Evolutionary conservation across 2,113 vertebrate species (phyloP).

Genomic region (Mesoclemmys tuberculata): DNA sequence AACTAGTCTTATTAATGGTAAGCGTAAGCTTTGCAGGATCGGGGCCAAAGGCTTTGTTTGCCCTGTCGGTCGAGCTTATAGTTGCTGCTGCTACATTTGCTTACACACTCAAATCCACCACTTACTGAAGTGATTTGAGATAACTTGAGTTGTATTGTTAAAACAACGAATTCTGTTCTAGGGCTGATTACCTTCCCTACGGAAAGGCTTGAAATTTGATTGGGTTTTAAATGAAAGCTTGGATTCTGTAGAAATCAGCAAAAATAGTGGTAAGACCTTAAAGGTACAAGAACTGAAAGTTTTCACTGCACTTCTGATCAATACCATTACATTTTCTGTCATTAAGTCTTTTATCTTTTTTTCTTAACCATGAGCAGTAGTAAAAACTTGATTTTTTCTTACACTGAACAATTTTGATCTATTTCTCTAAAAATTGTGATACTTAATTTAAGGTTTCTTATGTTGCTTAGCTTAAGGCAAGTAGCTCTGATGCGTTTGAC

Average conservation of each 20-base stretch:
- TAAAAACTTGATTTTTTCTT: not conserved
- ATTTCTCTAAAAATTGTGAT: not conserved
- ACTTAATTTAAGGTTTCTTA: not conserved
- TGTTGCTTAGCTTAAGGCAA: not conserved
- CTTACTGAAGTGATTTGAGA: not conserved
- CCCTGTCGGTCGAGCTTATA: not conserved
- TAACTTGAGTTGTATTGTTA: conserved; percentile 29
- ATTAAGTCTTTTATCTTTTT: not conserved
- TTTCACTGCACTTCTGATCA: not conserved
- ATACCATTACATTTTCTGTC: not conserved
- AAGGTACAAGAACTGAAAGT: not conserved
- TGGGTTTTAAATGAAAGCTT: not conserved
- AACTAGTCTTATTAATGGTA: not conserved
- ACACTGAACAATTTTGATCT: not conserved
- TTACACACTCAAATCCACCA: not conserved
- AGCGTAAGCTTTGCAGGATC: not conserved
- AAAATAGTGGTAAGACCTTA: not conserved
- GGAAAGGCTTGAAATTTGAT: conserved; percentile 14
- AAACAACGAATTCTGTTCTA: conserved; percentile 19
- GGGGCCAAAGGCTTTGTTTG: not conserved
- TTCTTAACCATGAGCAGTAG: not conserved
- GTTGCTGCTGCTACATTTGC: not conserved
- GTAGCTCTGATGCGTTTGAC: not conserved
- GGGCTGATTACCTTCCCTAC: conserved; percentile 6
- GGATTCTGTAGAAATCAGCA: not conserved